phyloP scores from a whole-genome alignment of 2,797 vertebrate species.

The Melanogrammus aeglefinus region DNA sequence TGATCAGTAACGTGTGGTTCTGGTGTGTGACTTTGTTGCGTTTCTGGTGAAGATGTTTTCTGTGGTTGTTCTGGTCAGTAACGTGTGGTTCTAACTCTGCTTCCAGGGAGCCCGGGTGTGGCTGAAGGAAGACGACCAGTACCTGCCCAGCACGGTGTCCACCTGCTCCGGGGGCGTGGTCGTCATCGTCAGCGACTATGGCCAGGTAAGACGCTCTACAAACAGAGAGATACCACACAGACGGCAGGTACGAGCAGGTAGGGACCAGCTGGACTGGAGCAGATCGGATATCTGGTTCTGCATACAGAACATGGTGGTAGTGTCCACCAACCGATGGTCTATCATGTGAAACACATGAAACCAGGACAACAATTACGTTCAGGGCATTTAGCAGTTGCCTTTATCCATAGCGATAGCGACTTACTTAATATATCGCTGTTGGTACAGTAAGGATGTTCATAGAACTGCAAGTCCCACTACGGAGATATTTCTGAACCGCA shows the following conservation, averaged over 20 bases:
- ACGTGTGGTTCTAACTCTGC: background rate
- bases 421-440: too few species aligned
- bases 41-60: background rate
- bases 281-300: too few species aligned
- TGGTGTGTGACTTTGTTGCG: background rate
- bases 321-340: too few species aligned
- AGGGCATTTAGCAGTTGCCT: background rate
- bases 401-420: background rate
- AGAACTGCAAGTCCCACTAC: too few species aligned
- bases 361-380: too few species aligned
- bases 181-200: conserved; percentile 88
- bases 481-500: too few species aligned
- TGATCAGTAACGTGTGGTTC: background rate
- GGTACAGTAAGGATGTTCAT: too few species aligned
- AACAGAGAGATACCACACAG: too few species aligned
- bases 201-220: conserved; percentile 79
- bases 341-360: too few species aligned
- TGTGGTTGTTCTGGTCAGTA: background rate
- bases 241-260: background rate
- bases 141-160: conserved; percentile 88
- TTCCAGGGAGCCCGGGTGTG: conserved; percentile 90
- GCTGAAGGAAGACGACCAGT: conserved; percentile 89
- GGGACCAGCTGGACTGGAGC: too few species aligned
- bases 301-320: too few species aligned
- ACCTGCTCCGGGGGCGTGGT: conserved; percentile 88